Evolutionary conservation across 2,888 invertebrate species (phyloP).

Genomic region (Pseudococcus jackbeardsleyi): DNA sequence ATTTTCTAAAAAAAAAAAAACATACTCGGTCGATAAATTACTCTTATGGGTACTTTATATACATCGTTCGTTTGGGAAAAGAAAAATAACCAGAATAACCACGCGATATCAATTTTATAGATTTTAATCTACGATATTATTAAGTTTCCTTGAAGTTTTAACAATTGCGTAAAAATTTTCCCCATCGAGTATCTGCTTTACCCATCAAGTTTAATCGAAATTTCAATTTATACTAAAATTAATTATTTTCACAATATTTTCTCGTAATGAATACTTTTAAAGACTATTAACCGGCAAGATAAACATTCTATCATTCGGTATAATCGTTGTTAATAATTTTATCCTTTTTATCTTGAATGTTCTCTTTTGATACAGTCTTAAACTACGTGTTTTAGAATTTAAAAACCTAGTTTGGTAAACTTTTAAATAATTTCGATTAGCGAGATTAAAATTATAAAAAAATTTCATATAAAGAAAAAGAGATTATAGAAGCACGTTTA

Average conservation of each 20-base stretch:
- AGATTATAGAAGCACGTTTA: background rate
- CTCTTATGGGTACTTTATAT: background rate
- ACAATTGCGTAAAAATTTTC: constrained; percentile 40
- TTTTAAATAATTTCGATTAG: constrained; percentile 3
- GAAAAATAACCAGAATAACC: constrained; percentile 31
- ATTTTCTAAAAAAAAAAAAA: constrained; percentile 18
- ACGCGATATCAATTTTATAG: constrained; percentile 26
- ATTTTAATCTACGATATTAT: constrained; percentile 20
- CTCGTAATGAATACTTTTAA: constrained; percentile 17
- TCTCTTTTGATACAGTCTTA: background rate
- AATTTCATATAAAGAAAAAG: background rate
- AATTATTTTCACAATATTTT: constrained; percentile 43
- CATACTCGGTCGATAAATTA: background rate
- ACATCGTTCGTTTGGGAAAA: background rate
- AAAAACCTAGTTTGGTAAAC: background rate
- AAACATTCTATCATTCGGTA: constrained; percentile 13
- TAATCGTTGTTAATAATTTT: constrained; percentile 21
- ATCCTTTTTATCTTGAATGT: constrained; percentile 36
- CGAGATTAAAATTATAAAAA: constrained; percentile 9
- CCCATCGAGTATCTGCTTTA: background rate
- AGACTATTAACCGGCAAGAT: constrained; percentile 49
- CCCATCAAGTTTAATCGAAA: constrained; percentile 23
- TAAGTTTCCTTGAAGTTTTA: constrained; percentile 41
- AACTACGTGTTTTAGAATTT: background rate
- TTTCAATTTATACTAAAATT: constrained; percentile 43